Percentiles rank a stretch among this genome's conserved stretches.
phyloP scores from a whole-genome alignment of 1,140 invertebrate species.

The Odontomachus brunneus region DNA sequence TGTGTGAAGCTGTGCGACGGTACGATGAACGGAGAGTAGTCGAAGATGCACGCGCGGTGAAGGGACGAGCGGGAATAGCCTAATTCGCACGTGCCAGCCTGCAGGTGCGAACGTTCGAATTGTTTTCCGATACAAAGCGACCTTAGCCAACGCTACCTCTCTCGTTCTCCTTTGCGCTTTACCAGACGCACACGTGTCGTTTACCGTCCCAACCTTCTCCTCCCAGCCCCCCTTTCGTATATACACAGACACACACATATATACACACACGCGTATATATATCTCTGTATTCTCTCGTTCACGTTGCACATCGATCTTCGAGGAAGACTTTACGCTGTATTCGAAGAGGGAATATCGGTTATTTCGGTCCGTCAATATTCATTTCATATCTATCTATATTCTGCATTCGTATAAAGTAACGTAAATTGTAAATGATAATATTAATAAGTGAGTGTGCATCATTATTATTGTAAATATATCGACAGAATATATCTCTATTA shows the following conservation, averaged over 20 bases:
- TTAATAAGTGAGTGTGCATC: too few relatives aligned
- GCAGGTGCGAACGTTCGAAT: constrained; percentile 74
- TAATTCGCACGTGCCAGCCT: constrained; percentile 63
- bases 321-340: constrained; percentile 1
- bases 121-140: constrained; percentile 77
- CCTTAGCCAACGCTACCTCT: constrained; percentile 29
- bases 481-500: too few relatives aligned
- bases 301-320: constrained; percentile 33
- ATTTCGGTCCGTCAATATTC: neutral
- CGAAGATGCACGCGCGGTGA: constrained; percentile 29
- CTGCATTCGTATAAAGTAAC: too few relatives aligned
- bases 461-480: too few relatives aligned
- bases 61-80: neutral
- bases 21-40: constrained; percentile 32
- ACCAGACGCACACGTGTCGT: constrained; percentile 19
- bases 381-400: constrained; percentile 7
- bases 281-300: neutral
- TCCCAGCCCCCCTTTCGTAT: neutral
- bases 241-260: too few relatives aligned
- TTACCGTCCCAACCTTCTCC: too few relatives aligned
- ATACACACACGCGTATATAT: neutral
- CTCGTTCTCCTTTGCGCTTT: constrained; percentile 41
- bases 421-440: too few relatives aligned
- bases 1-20: neutral
- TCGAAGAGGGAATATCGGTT: neutral